Evolutionary conservation across 1,140 invertebrate genomes (phyloP).

Genomic region (Brachionus calyciflorus): DNA sequence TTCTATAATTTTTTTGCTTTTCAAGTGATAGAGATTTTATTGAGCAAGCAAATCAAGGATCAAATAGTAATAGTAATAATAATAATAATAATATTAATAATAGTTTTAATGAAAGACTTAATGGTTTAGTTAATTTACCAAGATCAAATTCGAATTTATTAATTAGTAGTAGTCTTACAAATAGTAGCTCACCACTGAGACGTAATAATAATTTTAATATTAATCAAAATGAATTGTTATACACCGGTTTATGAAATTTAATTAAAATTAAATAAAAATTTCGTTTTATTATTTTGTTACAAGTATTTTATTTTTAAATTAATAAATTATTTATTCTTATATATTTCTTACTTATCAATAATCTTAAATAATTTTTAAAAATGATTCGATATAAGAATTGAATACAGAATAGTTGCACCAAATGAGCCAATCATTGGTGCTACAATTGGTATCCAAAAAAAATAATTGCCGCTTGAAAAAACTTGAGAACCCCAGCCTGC

Average conservation of each 20-base stretch:
- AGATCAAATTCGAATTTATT: background rate
- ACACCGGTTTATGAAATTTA: slow-evolving; percentile 36
- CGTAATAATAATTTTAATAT: background rate
- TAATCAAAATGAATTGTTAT: slow-evolving; percentile 32
- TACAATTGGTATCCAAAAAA: slow-evolving; percentile 53
- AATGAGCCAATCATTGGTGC: background rate
- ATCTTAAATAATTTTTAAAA: no score
- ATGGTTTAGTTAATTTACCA: background rate
- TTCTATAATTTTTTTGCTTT: background rate
- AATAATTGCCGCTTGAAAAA: slow-evolving; percentile 57
- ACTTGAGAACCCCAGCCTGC: slow-evolving; percentile 64
- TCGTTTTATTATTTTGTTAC: no score
- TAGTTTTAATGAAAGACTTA: no score
- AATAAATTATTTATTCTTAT: no score
- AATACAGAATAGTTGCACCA: slow-evolving; percentile 7
- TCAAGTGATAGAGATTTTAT: slow-evolving; percentile 8
- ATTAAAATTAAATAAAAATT: background rate
- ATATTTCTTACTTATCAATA: no score
- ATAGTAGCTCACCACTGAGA: slow-evolving; percentile 6
- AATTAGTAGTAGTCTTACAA: background rate
- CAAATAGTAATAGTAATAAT: background rate
- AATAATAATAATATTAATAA: no score
- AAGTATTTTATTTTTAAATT: no score
- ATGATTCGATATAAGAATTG: slow-evolving; percentile 19
- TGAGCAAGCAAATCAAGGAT: background rate